Percentiles rank a stretch among this genome's conserved stretches.
Conservation (phyloP, 2,113 vertebrate genomes). For the Atrichornis clamosus region DNA sequence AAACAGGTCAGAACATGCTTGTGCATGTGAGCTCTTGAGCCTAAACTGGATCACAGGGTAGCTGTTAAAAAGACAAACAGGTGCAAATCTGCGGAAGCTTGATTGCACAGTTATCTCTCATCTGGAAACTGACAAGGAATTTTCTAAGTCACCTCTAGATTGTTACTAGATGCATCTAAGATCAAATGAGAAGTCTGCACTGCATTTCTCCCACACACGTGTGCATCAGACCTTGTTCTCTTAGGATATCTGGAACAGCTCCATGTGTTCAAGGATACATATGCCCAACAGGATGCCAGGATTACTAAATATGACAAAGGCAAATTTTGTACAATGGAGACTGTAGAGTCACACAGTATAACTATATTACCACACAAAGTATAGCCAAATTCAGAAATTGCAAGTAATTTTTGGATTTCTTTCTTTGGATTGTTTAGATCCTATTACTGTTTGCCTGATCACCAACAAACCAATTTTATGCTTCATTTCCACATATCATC, state of each 20-base stretch:
- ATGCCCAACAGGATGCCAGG: fast-evolving
- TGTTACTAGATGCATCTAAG: neutral
- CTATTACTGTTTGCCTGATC: neutral
- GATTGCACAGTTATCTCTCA: neutral
- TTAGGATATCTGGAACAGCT: neutral
- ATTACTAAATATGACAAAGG: neutral
- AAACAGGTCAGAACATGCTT: neutral
- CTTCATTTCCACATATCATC: neutral
- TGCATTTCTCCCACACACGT: neutral
- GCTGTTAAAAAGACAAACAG: neutral
- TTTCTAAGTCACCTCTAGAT: neutral
- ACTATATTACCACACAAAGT: neutral
- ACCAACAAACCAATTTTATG: neutral
- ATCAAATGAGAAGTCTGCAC: neutral
- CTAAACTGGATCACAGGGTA: neutral
- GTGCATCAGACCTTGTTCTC: neutral
- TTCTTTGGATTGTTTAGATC: neutral
- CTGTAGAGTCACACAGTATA: neutral
- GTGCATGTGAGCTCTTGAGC: neutral
- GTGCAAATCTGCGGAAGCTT: neutral
- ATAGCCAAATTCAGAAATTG: neutral
- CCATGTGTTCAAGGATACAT: neutral
- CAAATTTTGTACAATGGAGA: neutral
- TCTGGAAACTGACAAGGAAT: neutral
- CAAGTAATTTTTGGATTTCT: neutral